Evolutionary conservation across 2,888 invertebrate genomes (phyloP).

Genomic region (Limnephilus lunatus): DNA sequence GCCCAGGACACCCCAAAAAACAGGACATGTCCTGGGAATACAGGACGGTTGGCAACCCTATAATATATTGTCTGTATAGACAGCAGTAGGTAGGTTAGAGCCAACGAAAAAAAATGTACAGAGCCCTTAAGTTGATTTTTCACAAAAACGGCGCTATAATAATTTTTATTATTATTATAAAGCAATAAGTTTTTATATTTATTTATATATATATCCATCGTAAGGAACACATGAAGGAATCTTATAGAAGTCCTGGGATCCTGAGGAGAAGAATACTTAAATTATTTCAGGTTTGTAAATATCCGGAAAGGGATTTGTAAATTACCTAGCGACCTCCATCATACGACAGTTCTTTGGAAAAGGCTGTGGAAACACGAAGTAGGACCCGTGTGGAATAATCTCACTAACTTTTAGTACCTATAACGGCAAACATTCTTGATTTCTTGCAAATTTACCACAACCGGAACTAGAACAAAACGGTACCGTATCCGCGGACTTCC

Average conservation of each 20-base stretch:
- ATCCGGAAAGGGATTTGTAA: background rate
- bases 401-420: conserved; percentile 14
- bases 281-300: background rate
- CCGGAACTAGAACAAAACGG: background rate
- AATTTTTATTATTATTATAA: no score
- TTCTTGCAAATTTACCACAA: conserved; percentile 25
- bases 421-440: conserved; percentile 23
- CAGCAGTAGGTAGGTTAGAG: no score
- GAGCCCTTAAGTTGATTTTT: no score
- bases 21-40: no score
- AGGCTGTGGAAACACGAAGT: conserved; percentile 19
- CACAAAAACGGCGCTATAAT: no score
- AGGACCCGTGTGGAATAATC: background rate
- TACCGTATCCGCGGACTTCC: background rate
- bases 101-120: no score
- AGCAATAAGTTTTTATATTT: no score
- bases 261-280: background rate
- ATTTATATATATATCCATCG: no score
- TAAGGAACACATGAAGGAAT: no score
- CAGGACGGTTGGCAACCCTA: no score
- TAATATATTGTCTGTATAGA: no score
- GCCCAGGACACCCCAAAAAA: no score
- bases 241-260: background rate
- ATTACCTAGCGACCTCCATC: background rate
- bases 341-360: background rate